Evolutionary conservation across 2,888 invertebrate genomes (phyloP), one percentile per base, ranked within the genome.

Genomic region (Lasioglossum marginatum): DNA sequence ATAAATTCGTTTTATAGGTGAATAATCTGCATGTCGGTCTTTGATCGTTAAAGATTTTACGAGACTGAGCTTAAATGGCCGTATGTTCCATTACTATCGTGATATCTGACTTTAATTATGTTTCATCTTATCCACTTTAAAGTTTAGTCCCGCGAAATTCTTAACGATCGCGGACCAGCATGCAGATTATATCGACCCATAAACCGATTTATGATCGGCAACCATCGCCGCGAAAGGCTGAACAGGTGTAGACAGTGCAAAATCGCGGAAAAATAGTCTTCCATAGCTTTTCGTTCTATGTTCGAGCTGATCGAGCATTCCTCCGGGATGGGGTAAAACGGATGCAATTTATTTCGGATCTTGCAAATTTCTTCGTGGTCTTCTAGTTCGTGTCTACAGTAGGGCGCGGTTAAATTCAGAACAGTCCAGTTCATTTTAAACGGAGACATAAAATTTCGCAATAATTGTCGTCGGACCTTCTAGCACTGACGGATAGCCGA

Each of bases 21-120:
- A 27, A 83, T 57, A 52, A 52, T 52, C 52, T n/a, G 52, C 23
- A 52, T 52, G 63, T 19, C 34, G 52, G 52, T 52, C 52, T 23
- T 23, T 3, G 52, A 52, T 52, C 52, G n/a, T 52, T 52, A 52
- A 52, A 52, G 52, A n/a, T 52, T 52, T 52, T 52, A 52, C 52
- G 52, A 52, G 52, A 52, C n/a, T n/a, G 10, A 10, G 23, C n/a
- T 52, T 52, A 52, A 52, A n/a, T 3, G 52, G 52, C 52, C 10
- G 52, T n/a, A 52, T 8, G 14, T 14, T 27, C 63, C 31, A 63
- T 6, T 16, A 31, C 16, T 63, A 27, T 31, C 31, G n/a, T 16
- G 31, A 31, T 16, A 63, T 63, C 27, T 16, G 14, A 31, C 63
- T 63, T 63, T 63, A 63, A 63, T 63, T 63, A 31, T 31, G 63